Base-by-base conservation (phyloP, 2,888 invertebrate genomes). In the Oligia strigilis region DNA sequence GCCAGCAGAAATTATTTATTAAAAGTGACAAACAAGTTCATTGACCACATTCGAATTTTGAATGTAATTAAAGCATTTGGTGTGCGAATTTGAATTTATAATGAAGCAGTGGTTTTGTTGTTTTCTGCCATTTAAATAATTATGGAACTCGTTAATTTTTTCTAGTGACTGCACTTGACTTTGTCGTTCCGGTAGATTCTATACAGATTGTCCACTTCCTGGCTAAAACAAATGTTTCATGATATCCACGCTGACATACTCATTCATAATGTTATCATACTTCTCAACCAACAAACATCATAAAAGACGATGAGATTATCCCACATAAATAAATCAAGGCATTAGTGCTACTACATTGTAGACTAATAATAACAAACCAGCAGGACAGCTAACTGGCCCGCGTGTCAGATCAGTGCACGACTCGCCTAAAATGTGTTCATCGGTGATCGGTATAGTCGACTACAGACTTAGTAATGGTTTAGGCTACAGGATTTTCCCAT, bases 11-110 rank as follows among this genome's bases (percentile, higher is more conserved):
- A 36, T 60, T 23, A 17, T 23, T 40, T 6, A 29, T 29, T 2
- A 36, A 78, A 80, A 46, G 11, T 71, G 55, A 69, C 19, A 64
- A 75, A 70, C 6, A 78, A 80, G 88, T 85, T 88, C 85, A 64
- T 72, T 83, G 81, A 72, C 85, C 77, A 77, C 66, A n/a, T 58
- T 67, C 29, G 65, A 66, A 79, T 81, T 80, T 82, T 70, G 75
- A 77, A 75, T 55, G 62, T 70, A 83, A 78, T 0, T 11, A 78
- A 74, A 62, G 70, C 72, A 71, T 78, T 23, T 43, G 23, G 19
- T 49, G 69, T 64, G 72, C 80, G 62, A 78, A 84, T 82, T 8
- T 72, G 79, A 82, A 82, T 81, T 77, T 75, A 49, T 71, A 72
- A 67, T 29, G 62, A 65, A 76, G 46, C 77, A 77, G 58, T 62